Conservation (phyloP, 2,888 invertebrate genomes). For the Spodoptera littoralis region DNA sequence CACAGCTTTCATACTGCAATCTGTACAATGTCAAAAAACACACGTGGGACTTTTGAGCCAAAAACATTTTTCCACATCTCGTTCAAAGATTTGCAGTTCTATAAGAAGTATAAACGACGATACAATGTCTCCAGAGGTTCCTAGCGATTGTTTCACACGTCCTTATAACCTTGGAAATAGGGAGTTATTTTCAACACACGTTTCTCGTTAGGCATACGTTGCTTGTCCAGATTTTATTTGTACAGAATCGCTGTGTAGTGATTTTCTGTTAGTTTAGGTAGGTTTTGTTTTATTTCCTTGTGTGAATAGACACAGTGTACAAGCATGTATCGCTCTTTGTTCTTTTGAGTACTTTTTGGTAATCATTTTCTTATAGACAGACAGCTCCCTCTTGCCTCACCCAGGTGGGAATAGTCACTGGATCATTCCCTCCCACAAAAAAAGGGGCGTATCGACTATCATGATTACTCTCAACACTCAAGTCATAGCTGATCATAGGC, state of each 20-base stretch:
- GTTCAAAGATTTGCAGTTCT: conserved; percentile 44
- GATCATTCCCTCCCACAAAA: no score
- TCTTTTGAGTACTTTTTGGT: no score
- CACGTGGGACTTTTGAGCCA: conserved; percentile 58
- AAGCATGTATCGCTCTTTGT: no score
- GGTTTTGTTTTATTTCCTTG: not conserved
- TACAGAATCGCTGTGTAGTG: not conserved
- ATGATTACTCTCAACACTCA: no score
- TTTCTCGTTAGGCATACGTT: conserved; percentile 48
- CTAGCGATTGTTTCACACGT: conserved; percentile 57
- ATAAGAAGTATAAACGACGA: conserved; percentile 58
- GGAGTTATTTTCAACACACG: conserved; percentile 59
- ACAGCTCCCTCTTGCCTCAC: no score
- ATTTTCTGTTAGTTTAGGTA: not conserved
- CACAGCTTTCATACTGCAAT: conserved; percentile 60
- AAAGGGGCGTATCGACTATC: no score
- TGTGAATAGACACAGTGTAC: no score
- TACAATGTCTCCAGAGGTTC: conserved; percentile 60
- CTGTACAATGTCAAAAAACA: conserved; percentile 63
- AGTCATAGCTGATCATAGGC: no score
- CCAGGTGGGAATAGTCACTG: no score
- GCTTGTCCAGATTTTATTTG: conserved; percentile 5
- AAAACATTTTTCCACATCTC: conserved; percentile 60
- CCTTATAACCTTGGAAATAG: conserved; percentile 49
- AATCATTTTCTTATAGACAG: no score